phyloP scores from a whole-genome alignment of 2,113 vertebrate species.

The Ceyx melanurus region DNA sequence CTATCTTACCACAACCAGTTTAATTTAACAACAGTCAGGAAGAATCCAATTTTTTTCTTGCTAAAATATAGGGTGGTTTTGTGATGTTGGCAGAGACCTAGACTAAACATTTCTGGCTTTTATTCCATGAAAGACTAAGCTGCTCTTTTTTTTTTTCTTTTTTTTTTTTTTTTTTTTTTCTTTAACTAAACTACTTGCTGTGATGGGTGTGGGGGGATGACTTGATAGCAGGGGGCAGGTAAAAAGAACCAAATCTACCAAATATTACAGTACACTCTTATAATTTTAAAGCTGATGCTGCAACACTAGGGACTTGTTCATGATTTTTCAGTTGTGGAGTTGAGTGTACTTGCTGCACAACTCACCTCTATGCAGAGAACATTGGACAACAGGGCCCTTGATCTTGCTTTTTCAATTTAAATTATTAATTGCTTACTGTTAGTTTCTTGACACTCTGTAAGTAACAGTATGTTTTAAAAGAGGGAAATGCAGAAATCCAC shows the following conservation, averaged over 20 bases:
- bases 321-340: background rate
- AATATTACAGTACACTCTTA: background rate
- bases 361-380: background rate
- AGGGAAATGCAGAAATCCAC: background rate
- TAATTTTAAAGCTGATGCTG: background rate
- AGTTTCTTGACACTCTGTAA: background rate
- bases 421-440: background rate
- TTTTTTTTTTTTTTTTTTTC: background rate
- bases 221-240: background rate
- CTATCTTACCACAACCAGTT: background rate
- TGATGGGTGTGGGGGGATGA: background rate
- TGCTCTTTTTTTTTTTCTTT: background rate
- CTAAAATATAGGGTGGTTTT: background rate
- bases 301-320: background rate
- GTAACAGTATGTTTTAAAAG: background rate
- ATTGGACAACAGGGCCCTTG: background rate
- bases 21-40: background rate
- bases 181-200: background rate
- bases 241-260: background rate
- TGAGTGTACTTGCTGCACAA: background rate
- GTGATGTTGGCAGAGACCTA: background rate
- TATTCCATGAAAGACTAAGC: background rate
- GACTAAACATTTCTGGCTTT: background rate
- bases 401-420: background rate
- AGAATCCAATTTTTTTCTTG: background rate